Evolutionary conservation across 2,888 invertebrate species (phyloP).

Genomic region (Antheraea yamamai): DNA sequence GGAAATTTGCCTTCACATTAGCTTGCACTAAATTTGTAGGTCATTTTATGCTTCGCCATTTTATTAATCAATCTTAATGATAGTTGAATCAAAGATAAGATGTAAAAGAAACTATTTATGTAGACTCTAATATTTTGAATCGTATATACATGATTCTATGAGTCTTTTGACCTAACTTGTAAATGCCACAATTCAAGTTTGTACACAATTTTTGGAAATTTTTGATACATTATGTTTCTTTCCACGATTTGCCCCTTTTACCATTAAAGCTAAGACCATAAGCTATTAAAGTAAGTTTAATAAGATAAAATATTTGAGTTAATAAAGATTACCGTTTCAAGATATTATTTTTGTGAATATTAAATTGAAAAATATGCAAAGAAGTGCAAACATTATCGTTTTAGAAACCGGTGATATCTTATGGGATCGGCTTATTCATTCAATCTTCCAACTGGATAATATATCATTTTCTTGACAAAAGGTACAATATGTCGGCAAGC

Average conservation of each 20-base stretch:
- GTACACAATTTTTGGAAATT: no score
- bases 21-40: no score
- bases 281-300: not conserved
- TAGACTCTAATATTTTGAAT: no score
- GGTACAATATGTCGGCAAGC: not conserved
- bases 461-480: not conserved
- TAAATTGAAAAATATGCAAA: not conserved
- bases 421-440: not conserved
- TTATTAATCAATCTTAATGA: no score
- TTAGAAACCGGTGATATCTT: not conserved
- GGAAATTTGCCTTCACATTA: no score
- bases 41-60: no score
- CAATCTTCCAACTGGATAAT: not conserved
- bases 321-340: not conserved
- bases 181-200: no score
- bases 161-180: no score
- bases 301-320: not conserved
- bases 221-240: not conserved
- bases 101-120: no score
- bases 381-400: not conserved
- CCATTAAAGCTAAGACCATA: not conserved
- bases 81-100: no score
- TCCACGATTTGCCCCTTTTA: not conserved
- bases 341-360: not conserved
- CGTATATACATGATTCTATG: no score